Evolutionary conservation across 2,888 invertebrate genomes (phyloP).

Genomic region (Petrophora chlorosata): DNA sequence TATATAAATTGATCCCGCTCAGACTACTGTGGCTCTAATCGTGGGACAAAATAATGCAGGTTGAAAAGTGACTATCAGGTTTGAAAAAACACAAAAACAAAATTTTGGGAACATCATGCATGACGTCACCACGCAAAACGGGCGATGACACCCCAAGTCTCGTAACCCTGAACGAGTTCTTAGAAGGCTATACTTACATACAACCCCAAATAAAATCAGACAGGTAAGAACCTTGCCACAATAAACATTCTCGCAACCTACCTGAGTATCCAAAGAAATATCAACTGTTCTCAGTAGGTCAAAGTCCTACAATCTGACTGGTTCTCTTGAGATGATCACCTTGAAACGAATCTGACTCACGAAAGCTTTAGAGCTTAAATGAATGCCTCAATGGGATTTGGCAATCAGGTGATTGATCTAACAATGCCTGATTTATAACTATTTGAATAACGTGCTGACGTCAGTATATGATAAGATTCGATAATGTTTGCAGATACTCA

Average conservation of each 20-base stretch:
- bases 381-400: conserved; percentile 23
- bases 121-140: conserved; percentile 33
- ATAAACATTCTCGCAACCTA: not conserved
- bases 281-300: not conserved
- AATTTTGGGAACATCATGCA: conserved; percentile 20
- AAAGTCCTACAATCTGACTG: not conserved
- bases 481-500: too few species aligned
- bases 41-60: not conserved
- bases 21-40: not conserved
- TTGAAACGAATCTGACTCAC: conserved; percentile 31
- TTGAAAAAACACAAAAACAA: conserved; percentile 8
- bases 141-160: conserved; percentile 32
- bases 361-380: conserved; percentile 15
- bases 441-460: conserved; percentile 8
- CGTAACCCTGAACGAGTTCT: conserved; percentile 37
- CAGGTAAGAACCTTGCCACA: conserved; percentile 3
- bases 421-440: conserved; percentile 5
- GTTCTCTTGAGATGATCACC: conserved; percentile 9
- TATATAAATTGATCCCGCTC: too few species aligned
- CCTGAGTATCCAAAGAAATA: not conserved
- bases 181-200: conserved; percentile 26
- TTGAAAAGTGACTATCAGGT: not conserved
- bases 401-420: conserved; percentile 32
- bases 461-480: not conserved
- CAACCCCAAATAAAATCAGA: not conserved